Base-by-base conservation (phyloP, 2,888 invertebrate genomes). In the Caenorhabditis panamensis region DNA sequence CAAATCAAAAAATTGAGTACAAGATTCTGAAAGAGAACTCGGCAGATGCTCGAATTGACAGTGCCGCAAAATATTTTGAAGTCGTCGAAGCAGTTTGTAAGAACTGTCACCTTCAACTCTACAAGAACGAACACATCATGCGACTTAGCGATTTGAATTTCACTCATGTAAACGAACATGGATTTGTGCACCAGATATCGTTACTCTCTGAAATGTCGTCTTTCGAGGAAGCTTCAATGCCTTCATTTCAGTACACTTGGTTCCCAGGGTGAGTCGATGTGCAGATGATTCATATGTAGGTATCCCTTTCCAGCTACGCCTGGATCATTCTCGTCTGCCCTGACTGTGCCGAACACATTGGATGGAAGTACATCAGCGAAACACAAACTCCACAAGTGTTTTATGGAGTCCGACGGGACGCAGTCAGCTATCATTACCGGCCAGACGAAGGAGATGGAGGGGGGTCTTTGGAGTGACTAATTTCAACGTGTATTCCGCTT, bases 181-280 rank as follows among this genome's bases (percentile, higher is more conserved):
- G 79, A 16, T 53, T 51, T 20, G 63, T 63, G n/a, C 63, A 68
- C 31, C 61, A 63, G 51, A 51, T 79, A n/a, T 58, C 63, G 1
- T 22, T 73, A 13, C 41, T 73, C 9, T 63, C 61, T 6, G 18
- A 59, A 53, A 28, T 72, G 1, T 9, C 8, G 18, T 63, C 62
- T 20, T 63, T 31, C 31, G 22, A 11, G 4, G 36, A 51, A 13
- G 31, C 16, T 0, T 36, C 58, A 16, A 11, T 3, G 0, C 63
- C 67, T 0, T 66, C 63, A 0, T 58, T 31, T 9, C 62, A 73
- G 13, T 79, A 41, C 47, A 67, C 71, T 28, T 79, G 79, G 79
- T 79, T 79, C 36, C 73, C 79, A n/a, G 73, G 63, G 73, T 79
- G 4, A 59, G 58, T 18, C n/a, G n/a, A n/a, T n/a, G n/a, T n/a